Evolutionary conservation across 2,888 invertebrate genomes (phyloP), one percentile per base, ranked within the genome.

Genomic region (Pristionchus japonicus): DNA sequence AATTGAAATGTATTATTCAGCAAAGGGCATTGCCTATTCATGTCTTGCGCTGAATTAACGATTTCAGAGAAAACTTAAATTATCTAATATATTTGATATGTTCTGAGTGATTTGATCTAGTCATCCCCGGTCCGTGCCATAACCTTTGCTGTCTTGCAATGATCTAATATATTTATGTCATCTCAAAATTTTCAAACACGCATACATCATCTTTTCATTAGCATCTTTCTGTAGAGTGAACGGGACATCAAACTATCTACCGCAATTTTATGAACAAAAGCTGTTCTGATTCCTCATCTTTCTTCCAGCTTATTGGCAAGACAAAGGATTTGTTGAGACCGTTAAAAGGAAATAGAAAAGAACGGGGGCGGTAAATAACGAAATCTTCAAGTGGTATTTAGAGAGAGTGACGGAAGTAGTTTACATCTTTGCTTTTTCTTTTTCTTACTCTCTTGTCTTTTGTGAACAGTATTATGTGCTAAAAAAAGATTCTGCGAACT

Each of bases 351-450:
- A n/a, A n/a, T n/a, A 74, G 70, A 74, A 74, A 9, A 40, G 70
- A 74, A 40, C 23, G 70, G 70, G 70, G 40, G 70, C 23, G 70
- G 70, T 74, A 74, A 74, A 74, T 37, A 74, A 37, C 40, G 70
- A 74, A 74, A 40, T 74, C 34, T 67, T 57, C 40, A 23, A 23
- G 70, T 15, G 70, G 23, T 74, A 37, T 74, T 74, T 40, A 40
- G 17, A 40, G 40, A 37, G 15, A 74, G 4, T 40, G 40, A 57
- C 64, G 64, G 64, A 64, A 64, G 64, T 15, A 64, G 64, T 64
- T 64, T 34, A 31, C 31, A 31, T 64, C 27, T 64, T 61, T 23
- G 15, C 9, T 61, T 61, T 61, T n/a, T 27, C 23, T 61, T 6
- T 17, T 17, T 49, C 17, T 17, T 52, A 52, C 23, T 2, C 52